Evolutionary conservation across 2,888 invertebrate species (phyloP).

Genomic region (Drosophila pegasa): DNA sequence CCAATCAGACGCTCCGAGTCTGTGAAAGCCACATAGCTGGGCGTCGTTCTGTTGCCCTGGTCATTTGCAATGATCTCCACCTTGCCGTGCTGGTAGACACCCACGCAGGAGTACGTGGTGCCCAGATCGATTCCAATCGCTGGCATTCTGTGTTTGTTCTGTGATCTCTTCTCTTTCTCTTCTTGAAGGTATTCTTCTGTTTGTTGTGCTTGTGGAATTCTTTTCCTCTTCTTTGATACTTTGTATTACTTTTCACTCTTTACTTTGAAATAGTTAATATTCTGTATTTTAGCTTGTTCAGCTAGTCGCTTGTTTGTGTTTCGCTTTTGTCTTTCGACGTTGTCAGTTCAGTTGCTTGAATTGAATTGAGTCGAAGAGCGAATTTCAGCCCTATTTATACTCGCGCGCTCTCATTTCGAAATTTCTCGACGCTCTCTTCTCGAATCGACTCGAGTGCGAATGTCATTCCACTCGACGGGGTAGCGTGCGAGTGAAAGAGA

Average conservation of each 20-base stretch:
- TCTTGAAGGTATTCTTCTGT: neutral
- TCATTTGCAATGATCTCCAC: constrained; percentile 94
- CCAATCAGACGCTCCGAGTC: constrained; percentile 90
- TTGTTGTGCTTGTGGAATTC: neutral
- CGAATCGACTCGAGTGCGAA: constrained; percentile 32
- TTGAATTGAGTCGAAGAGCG: constrained; percentile 54
- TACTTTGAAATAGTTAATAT: constrained; percentile 9
- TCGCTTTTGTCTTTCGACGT: constrained; percentile 33
- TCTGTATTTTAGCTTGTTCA: constrained; percentile 46
- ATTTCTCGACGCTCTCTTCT: constrained; percentile 53
- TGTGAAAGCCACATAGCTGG: constrained; percentile 89
- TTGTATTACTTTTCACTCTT: constrained; percentile 1
- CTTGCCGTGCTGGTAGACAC: constrained; percentile 92
- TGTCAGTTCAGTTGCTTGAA: constrained; percentile 61
- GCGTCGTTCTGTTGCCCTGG: constrained; percentile 87
- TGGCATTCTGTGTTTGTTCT: constrained; percentile 83
- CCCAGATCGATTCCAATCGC: constrained; percentile 87
- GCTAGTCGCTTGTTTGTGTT: constrained; percentile 48
- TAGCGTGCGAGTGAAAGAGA: constrained; percentile 9
- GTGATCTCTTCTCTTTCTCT: constrained; percentile 74
- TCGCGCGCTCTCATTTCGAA: constrained; percentile 45
- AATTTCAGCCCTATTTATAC: constrained; percentile 64
- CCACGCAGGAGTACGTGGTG: constrained; percentile 90
- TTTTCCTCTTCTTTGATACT: constrained; percentile 1
- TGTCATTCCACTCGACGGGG: constrained; percentile 5